phyloP scores from a whole-genome alignment of 1,140 invertebrate species.

The Lutraria rhynchaena region DNA sequence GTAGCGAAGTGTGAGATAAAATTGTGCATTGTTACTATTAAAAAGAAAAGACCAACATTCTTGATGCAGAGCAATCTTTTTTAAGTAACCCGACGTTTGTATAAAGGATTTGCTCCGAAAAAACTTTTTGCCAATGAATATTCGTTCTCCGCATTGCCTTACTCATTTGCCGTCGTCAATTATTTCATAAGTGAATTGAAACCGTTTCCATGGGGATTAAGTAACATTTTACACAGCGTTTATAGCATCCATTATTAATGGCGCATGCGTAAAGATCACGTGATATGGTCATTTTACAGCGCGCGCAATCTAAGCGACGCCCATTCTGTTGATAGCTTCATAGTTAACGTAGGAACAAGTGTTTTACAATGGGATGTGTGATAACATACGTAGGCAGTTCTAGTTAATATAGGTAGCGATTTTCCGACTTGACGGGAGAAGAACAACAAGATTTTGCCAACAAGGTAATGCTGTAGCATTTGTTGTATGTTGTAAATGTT shows the following conservation, averaged over 20 bases:
- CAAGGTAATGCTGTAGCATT: too few relatives aligned
- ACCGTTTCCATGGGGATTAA: constrained; percentile 57
- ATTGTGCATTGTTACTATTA: too few relatives aligned
- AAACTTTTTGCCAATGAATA: too few relatives aligned
- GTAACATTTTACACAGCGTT: constrained; percentile 54
- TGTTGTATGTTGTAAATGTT: too few relatives aligned
- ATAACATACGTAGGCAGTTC: constrained; percentile 8
- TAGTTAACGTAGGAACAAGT: constrained; percentile 17
- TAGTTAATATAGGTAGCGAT: too few relatives aligned
- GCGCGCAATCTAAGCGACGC: constrained; percentile 16
- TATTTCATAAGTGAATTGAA: constrained; percentile 59
- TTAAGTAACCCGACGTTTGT: too few relatives aligned
- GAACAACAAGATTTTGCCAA: too few relatives aligned
- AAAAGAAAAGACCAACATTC: too few relatives aligned
- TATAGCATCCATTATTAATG: constrained; percentile 56
- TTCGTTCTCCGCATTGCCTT: background rate
- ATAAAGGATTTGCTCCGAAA: too few relatives aligned
- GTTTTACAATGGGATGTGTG: constrained; percentile 36
- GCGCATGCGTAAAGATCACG: constrained; percentile 47
- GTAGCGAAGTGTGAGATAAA: too few relatives aligned
- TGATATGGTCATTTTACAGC: background rate
- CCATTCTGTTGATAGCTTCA: constrained; percentile 38
- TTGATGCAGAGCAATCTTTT: too few relatives aligned
- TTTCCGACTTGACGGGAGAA: too few relatives aligned
- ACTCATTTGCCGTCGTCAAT: constrained; percentile 55